Evolutionary conservation across 1,140 invertebrate species (phyloP), one percentile per base, ranked within the genome.

Genomic region (Pygmarrhopalites habei): DNA sequence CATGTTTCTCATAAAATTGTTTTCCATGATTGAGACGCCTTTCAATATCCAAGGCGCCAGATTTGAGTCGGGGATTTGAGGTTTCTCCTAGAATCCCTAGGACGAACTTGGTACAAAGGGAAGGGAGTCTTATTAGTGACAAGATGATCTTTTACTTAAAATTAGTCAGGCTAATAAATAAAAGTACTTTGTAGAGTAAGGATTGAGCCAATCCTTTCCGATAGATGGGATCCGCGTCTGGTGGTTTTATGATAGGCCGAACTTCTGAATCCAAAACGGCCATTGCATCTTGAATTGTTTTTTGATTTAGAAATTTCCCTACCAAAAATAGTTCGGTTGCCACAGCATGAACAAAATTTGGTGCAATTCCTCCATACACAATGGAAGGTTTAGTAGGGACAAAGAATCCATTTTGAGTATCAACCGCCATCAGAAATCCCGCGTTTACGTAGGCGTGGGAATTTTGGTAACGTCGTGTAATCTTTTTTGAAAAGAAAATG

Each of bases 391-490:
- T 78, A 39, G 80, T 74, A 15, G 80, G 41, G 12, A 82, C 66
- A n/a, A n/a, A n/a, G n/a, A n/a, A n/a, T 46, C 30, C 63, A 70
- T 76, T 64, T 63, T 76, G 72, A 12, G 1, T 19, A 23, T 83
- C 75, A 1, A 88, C 62, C 75, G 85, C 80, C 28, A 88, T 80
- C 0, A 84, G 75, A 72, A 93, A 90, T 3, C 84, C 89, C 12
- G 86, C 86, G 73, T 89, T 90, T 0, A 92, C 84, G 68, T 86
- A 82, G 0, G 89, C 88, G 72, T 90, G 87, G 0, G 88, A 82
- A 74, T 91, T 92, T 78, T 89, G 86, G 2, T 83, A 83, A 65
- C 88, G 78, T 0, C 83, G 83, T 82, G 88, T 87, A 62, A 90
- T 83, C 85, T 62, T 39, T 35, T 35, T 47, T 30, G 4, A 57